Evolutionary conservation across 2,888 invertebrate species (phyloP), one percentile per base, ranked within the genome.

Genomic region (Lysandra bellargus): DNA sequence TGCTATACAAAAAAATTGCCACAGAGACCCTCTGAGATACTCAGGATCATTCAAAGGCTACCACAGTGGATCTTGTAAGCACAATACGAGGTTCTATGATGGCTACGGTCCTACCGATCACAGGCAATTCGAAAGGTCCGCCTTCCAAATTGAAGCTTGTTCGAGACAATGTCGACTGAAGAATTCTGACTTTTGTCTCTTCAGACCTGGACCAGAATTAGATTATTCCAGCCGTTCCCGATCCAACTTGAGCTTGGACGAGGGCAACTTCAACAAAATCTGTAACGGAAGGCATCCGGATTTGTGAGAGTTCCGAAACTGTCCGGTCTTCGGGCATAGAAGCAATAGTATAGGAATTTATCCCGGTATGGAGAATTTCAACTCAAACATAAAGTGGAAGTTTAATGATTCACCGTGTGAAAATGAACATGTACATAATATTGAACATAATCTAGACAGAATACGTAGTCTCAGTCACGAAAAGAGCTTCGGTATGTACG

Each of bases 1-100:
- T 85, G 96, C 96, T 53, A 95, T 96, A 83, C 96, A 96, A 85
- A 95, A 95, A 84, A 89, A 93, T 57, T 95, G 94, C 76, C 93
- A 94, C 78, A 88, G 94, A 84, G 95, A 94, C 80, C 89, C 89
- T 23, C 84, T 91, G 44, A 86, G 92, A 81, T 95, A 91, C 83
- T 88, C 92, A 14, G 95, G 95, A 53, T 95, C 95, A 1, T 94
- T 95, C 78, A 95, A 95, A 87, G 94, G 94, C 17, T 94, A 91
- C 75, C 90, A 91, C 2, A 91, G 87, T 79, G 90, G 86, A 79
- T 84, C 87, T 23, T 95, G 94, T 83, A 95, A 95, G 81, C 91
- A 93, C 83, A 91, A 91, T 64, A 87, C 91, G n/a, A 91, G 95
- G 87, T 93, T 88, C 82, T 94, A 91, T 78, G 94, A 95, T 79